These are phyloP conservation scores for Chaetorhynchus papuensis DNA, from an alignment of 2,113 vertebrate genomes.

Conservation along the genomic window DNA sequence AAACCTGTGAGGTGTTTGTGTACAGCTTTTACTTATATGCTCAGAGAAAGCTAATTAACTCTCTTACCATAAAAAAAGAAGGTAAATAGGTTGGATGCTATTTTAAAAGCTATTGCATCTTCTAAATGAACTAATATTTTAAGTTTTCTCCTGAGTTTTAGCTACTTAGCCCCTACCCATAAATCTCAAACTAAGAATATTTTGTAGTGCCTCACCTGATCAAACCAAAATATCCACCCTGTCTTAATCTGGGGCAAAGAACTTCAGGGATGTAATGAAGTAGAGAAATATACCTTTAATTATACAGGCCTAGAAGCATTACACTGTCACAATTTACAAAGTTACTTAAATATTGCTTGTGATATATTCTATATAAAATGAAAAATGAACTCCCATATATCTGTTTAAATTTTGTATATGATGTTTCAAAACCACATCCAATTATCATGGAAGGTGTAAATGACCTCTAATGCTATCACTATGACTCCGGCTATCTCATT, in stretches of 20 bases:
- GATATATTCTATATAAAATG: not conserved
- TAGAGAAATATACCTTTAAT: not conserved
- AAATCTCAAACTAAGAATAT: not conserved
- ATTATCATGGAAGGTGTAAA: not conserved
- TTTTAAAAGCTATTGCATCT: not conserved
- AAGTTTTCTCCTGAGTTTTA: not conserved
- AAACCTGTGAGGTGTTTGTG: not conserved
- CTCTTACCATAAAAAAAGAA: not conserved
- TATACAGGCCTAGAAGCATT: not conserved
- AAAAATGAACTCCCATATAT: not conserved
- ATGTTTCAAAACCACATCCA: not conserved
- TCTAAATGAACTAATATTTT: not conserved
- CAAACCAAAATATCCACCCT: not conserved
- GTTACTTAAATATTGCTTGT: not conserved
- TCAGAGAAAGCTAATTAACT: not conserved
- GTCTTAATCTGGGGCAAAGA: not conserved
- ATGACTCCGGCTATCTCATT: conserved; percentile 24
- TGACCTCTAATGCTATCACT: not conserved
- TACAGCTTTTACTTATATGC: not conserved
- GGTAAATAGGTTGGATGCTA: not conserved
- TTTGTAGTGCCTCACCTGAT: not conserved
- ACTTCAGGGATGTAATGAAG: not conserved
- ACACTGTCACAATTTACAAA: not conserved
- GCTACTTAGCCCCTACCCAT: not conserved
- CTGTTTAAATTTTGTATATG: not conserved